Evolutionary conservation across 37 sponge, comb jelly and placozoan species (phyloP), one percentile per base, ranked within the genome.

Genomic region (Cliona cf. orientalis): DNA sequence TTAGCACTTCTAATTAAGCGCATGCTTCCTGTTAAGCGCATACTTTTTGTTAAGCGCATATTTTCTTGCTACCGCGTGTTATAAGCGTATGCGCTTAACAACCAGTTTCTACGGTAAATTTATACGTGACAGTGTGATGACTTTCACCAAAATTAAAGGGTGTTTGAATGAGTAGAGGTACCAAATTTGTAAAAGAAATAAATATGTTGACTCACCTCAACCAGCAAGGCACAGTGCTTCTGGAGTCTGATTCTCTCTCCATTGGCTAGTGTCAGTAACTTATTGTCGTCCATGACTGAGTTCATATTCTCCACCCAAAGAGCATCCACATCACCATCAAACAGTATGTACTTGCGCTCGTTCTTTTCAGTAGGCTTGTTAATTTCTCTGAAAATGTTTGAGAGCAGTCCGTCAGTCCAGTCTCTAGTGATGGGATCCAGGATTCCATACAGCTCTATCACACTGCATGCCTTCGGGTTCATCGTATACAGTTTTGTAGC

Each of bases 301-400:
- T 98, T 98, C 99, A 98, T 96, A 86, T 96, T 98, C 89, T 98
- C 99, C 57, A 98, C 97, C 99, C 99, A 98, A 69, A 98, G 86
- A 1, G 99, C 92, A 80, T 98, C 99, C 64, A 98, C 99, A 70
- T 98, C 99, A 22, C 98, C 98, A 75, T 97, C 98, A 86, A 97
- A 97, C 35, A 82, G 64, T 46, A 82, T 95, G 82, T 98, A 98
- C 78, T 87, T 85, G 49, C 91, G 69, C 80, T 98, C 99, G 28
- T 96, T 93, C 83, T 98, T 98, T 26, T 98, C 99, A 28, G 99
- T 98, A 11, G 99, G 99, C 66, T 85, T 88, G 74, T 98, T 98
- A 57, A 98, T 81, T 79, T 98, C 99, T 56, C 99, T 73, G 89
- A 98, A 98, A 81, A 98, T 98, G 89, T 96, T 96, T 65, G 99